Percentiles rank a stretch among this genome's conserved stretches.
Evolutionary conservation across 2,888 invertebrate genomes (phyloP).

Genomic region (Callinectes sapidus): DNA sequence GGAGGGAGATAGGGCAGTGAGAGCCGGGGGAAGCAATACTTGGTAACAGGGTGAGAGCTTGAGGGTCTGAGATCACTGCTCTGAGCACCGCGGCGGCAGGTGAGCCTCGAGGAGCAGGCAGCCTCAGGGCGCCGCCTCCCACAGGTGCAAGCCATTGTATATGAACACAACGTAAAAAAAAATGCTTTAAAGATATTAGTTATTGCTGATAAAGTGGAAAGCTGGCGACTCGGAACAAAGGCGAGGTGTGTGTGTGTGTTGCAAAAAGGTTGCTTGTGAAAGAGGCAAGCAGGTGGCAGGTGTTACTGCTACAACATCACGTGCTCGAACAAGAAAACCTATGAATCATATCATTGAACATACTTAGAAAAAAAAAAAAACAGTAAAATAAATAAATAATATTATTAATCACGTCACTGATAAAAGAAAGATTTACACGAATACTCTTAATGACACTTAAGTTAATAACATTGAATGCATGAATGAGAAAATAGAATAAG

Average conservation of each 20-base stretch:
- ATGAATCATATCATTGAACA: background rate
- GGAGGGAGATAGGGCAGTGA: background rate
- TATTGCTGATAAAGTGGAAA: background rate
- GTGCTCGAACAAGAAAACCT: background rate
- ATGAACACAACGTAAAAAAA: background rate
- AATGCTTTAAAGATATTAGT: background rate
- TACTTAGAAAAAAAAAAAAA: background rate
- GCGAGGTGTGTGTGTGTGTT: conserved; percentile 5
- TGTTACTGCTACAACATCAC: background rate
- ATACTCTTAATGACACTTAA: background rate
- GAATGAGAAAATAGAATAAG: background rate
- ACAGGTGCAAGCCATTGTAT: background rate
- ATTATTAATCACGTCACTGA: background rate
- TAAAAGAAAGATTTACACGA: background rate
- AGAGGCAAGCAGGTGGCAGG: background rate
- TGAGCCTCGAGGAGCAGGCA: conserved; percentile 5
- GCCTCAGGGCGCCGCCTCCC: conserved; percentile 18
- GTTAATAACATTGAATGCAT: background rate
- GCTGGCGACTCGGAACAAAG: background rate
- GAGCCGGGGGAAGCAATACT: background rate
- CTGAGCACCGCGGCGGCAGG: conserved; percentile 19
- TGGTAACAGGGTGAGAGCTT: conserved; percentile 10
- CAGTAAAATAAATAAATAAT: background rate
- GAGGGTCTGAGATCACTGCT: conserved; percentile 34
- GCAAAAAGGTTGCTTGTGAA: background rate